Evolutionary conservation across 2,797 vertebrate genomes (phyloP), one percentile per base, ranked within the genome.

Genomic region (Carduelis carduelis): DNA sequence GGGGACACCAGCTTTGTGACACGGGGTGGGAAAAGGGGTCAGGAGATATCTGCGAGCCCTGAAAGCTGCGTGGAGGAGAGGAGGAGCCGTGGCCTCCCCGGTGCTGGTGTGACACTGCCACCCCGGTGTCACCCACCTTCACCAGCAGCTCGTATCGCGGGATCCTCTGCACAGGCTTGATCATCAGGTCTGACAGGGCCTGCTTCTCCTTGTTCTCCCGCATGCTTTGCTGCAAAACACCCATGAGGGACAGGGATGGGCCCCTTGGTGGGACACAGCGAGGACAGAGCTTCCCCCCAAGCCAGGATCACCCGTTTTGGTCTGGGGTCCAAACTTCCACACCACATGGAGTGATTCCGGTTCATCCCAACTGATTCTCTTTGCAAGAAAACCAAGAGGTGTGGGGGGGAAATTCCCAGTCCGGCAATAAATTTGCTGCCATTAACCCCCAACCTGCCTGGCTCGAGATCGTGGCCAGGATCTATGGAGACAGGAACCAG

Each of bases 171-270:
- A 99, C 99, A 0, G 99, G 99, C 72, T 99, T 99, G 85, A 99
- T 99, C 99, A 99, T 99, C 95, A 99, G 98, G 96, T 99, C 99
- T 0, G 99, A 99, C 64, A 99, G 98, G 3, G 99, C 99, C 94
- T 99, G 99, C 94, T 99, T 99, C 97, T 99, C 99, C 92, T 99
- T 99, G 98, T 99, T 99, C 97, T 99, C 99, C 34, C 99, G 97
- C 98, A 99, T 99, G 97, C 98, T 99, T 99, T 99, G 99, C 99
- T 99, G 98, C 92, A 78, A 64, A 85, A 94, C 35, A 84, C 76
- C 37, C 2, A 56, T 2, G 34, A 46, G 65, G 46, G 20, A 74
- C 24, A 61, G 41, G 35, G 50, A 39, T 9, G 12, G 19, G 15
- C 17, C 56, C 3, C 3, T 80, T 21, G 81, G 56, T 7, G 74